Base-by-base conservation (phyloP, 2,888 invertebrate genomes). In the Acleris cristana region DNA sequence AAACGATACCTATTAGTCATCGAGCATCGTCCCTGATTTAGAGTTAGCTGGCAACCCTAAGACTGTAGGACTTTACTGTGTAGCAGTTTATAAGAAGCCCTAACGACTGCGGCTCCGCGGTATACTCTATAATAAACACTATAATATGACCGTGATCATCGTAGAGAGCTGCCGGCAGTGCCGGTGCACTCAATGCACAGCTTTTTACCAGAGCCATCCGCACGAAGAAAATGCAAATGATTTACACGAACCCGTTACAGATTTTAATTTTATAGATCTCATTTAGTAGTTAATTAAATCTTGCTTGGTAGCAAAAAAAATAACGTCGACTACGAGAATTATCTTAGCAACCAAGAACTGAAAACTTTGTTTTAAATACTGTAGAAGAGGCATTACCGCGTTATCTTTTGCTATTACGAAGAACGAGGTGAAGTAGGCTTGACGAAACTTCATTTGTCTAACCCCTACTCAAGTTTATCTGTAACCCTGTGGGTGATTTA, bases 71-170 rank as follows among this genome's bases (percentile, higher is more conserved):
- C 55, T 60, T 52, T 21, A 71, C 64, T 72, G 76, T 76, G 78
- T 74, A 72, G 76, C 76, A 74, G 74, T 80, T 80, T 76, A 77
- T 72, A 76, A 74, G 74, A 74, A 63, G 71, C 72, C 77, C 75
- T 81, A 81, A 82, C 80, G 78, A 82, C 78, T 76, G 75, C 75
- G 66, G 51, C 61, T 77, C 73, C 76, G 73, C 75, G 76, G 75
- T 79, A 79, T 72, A 79, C 74, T 81, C 79, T 77, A 80, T 82
- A 77, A 79, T 78, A 75, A 76, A 76, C 74, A 71, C 64, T 63
- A 53, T 64, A 71, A 75, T 72, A 76, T 76, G 78, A 74, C 75
- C 76, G 72, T 77, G 78, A 78, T 82, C 78, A 78, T 76, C 73
- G 72, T 72, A 72, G 71, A 70, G 72, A 72, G 71, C 71, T 73